A percentile compares a stretch with the other conserved stretches of the same genome.
Conservation (phyloP, 2,888 invertebrate species). For the Trachelus stipa region DNA sequence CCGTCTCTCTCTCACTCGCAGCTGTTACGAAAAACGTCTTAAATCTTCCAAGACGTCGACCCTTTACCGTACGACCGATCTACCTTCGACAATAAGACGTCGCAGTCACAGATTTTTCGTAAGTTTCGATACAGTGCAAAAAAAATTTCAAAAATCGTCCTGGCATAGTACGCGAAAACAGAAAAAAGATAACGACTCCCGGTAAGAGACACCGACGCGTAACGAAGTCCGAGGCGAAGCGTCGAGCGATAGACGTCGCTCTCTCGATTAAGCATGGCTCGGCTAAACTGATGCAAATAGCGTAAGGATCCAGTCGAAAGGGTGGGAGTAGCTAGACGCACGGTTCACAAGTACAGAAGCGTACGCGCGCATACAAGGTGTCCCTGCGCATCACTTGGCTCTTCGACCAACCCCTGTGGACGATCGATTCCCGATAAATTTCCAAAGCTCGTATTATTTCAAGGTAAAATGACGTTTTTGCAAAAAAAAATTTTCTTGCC, state of each 20-base stretch:
- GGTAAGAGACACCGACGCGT: neutral
- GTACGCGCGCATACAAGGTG: neutral
- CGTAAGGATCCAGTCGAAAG: neutral
- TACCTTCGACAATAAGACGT: neutral
- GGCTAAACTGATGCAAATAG: neutral
- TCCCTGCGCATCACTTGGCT: neutral
- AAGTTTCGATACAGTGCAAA: neutral
- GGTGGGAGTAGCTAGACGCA: neutral
- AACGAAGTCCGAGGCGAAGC: neutral
- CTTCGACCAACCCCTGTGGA: neutral
- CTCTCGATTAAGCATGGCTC: neutral
- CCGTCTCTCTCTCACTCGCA: neutral
- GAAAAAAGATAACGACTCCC: neutral
- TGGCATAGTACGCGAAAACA: neutral
- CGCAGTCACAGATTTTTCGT: neutral
- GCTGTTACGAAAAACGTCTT: neutral
- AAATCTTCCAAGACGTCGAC: neutral
- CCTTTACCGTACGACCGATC: neutral
- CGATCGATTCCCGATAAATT: neutral
- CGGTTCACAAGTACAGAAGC: neutral
- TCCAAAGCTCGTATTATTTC: neutral
- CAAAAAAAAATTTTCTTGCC: neutral
- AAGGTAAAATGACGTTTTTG: neutral
- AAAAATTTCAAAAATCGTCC: neutral
- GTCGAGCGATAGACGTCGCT: neutral